A percentile compares a stretch with the other conserved stretches of the same genome.
Evolutionary conservation across 2,797 vertebrate genomes (phyloP).

Genomic region (Epinephelus coioides): DNA sequence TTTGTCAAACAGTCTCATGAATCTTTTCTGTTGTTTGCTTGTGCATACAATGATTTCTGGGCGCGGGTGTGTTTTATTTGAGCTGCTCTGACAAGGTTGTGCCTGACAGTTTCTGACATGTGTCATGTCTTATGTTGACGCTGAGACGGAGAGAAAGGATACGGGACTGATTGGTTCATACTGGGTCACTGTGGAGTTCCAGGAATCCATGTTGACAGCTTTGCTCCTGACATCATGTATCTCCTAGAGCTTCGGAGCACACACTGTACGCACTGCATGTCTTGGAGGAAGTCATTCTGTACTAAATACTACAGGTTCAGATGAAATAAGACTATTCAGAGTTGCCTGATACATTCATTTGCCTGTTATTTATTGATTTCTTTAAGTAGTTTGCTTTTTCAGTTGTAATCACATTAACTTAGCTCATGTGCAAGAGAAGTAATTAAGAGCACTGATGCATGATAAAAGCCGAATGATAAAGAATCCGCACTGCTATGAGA

Average conservation of each 20-base stretch:
- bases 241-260: conserved; percentile 34
- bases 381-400: not conserved
- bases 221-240: conserved; percentile 37
- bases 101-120: conserved; percentile 65
- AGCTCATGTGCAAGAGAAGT: not conserved
- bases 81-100: conserved; percentile 26
- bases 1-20: conserved; percentile 36
- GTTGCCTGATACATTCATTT: not conserved
- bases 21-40: conserved; percentile 29
- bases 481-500: not conserved
- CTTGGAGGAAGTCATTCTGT: not conserved
- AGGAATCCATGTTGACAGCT: conserved; percentile 63
- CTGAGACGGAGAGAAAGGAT: conserved; percentile 45
- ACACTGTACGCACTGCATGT: conserved; percentile 26
- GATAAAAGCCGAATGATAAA: not conserved
- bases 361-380: not conserved
- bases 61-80: conserved; percentile 28
- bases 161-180: conserved; percentile 44
- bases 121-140: conserved; percentile 57
- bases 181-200: conserved; percentile 60
- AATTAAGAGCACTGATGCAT: conserved; percentile 5
- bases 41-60: conserved; percentile 31
- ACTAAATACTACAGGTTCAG: conserved; percentile 1
- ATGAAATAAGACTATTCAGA: not conserved
- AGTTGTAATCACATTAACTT: not conserved